phyloP scores from a whole-genome alignment of 1,140 invertebrate species.

The Hycleus phaleratus region DNA sequence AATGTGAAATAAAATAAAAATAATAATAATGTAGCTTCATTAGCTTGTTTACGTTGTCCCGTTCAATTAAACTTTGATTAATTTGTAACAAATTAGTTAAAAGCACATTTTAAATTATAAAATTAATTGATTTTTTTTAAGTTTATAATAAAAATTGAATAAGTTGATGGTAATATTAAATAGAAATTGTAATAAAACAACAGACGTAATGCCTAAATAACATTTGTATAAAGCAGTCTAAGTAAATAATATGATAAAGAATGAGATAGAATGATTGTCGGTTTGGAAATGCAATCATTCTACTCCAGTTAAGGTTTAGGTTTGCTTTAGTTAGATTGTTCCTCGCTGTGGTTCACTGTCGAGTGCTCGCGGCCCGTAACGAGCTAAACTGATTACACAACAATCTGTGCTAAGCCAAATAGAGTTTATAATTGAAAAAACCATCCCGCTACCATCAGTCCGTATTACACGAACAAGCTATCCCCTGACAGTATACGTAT shows the following conservation, averaged over 20 bases:
- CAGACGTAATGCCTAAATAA: neutral
- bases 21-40: neutral
- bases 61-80: neutral
- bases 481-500: too few species aligned
- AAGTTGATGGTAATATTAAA: neutral
- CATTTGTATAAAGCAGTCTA: too few species aligned
- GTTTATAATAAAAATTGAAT: too few species aligned
- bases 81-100: too few species aligned
- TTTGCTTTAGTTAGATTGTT: conserved; percentile 43
- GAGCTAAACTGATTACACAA: conserved; percentile 43
- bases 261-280: conserved; percentile 12
- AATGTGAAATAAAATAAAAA: neutral
- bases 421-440: conserved; percentile 45
- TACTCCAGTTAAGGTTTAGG: conserved; percentile 44
- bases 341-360: conserved; percentile 40
- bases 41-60: conserved; percentile 5
- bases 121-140: too few species aligned
- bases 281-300: conserved; percentile 41
- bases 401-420: conserved; percentile 44
- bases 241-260: too few species aligned
- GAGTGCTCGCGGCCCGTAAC: conserved; percentile 39
- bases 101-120: too few species aligned
- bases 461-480: too few species aligned
- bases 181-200: neutral
- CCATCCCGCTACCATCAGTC: conserved; percentile 20